phyloP scores from a whole-genome alignment of 2,888 invertebrate species.

The Lasioglossum calceatum region DNA sequence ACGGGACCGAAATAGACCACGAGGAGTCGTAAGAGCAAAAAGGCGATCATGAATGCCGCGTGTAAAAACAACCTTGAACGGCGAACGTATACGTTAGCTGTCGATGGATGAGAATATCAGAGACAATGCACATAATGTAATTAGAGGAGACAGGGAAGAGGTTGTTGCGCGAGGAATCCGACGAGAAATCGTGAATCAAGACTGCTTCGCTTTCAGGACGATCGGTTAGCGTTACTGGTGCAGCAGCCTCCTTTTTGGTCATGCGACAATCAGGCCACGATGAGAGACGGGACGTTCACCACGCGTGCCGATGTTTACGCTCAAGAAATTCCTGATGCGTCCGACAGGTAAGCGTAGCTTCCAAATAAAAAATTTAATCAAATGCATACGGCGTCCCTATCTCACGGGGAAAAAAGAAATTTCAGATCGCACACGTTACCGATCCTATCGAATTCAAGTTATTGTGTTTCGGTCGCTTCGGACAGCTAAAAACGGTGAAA shows the following conservation, averaged over 20 bases:
- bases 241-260: slow-evolving; percentile 40
- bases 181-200: slow-evolving; percentile 30
- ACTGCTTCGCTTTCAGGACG: slow-evolving; percentile 32
- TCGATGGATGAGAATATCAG: slow-evolving; percentile 2
- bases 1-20: not conserved
- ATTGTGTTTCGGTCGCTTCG: not conserved
- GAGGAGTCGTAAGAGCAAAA: not conserved
- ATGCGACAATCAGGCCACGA: slow-evolving; percentile 61
- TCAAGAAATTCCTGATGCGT: slow-evolving; percentile 73
- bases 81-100: not conserved
- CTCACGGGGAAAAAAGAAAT: too few species aligned
- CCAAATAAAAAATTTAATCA: not conserved
- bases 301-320: slow-evolving; percentile 79
- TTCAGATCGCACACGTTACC: too few species aligned
- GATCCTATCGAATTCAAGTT: too few species aligned
- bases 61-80: slow-evolving; percentile 16
- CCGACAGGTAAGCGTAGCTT: slow-evolving; percentile 77
- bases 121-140: slow-evolving; percentile 43
- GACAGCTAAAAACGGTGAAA: not conserved
- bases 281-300: slow-evolving; percentile 78
- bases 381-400: too few species aligned
- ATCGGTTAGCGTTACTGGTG: slow-evolving; percentile 4
- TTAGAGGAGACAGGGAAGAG: slow-evolving; percentile 25
- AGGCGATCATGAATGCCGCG: slow-evolving; percentile 29
- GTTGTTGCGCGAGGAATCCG: slow-evolving; percentile 26